Evolutionary conservation across 2,113 vertebrate species (phyloP).

Genomic region (Sceloporus undulatus): DNA sequence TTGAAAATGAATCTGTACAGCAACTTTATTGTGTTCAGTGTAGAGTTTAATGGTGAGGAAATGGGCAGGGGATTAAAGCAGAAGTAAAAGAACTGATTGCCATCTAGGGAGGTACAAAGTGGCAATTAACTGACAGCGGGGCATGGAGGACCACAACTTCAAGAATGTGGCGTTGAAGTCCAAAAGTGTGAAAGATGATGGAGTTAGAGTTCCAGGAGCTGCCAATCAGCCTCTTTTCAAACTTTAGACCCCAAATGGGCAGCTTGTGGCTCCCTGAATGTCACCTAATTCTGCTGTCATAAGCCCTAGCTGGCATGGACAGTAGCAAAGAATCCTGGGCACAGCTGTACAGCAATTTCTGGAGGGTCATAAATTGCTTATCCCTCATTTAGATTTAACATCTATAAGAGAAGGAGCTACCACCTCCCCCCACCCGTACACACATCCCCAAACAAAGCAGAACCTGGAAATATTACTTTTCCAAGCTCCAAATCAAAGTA

Average conservation of each 20-base stretch:
- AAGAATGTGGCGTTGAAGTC: no score
- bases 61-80: not conserved
- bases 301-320: not conserved
- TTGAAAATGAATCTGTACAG: not conserved
- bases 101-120: conserved; percentile 21
- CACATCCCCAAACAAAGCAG: not conserved
- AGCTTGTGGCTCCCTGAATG: not conserved
- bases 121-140: not conserved
- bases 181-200: no score
- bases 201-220: no score
- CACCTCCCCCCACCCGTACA: no score
- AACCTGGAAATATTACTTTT: no score
- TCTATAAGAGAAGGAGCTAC: no score
- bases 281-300: not conserved
- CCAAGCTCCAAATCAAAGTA: not conserved
- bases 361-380: not conserved
- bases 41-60: conserved; percentile 19
- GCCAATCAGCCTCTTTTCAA: not conserved
- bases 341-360: not conserved
- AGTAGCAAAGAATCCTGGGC: not conserved
- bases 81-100: not conserved
- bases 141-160: no score
- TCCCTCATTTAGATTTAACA: not conserved
- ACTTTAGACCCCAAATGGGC: not conserved
- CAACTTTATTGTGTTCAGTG: not conserved